Evolutionary conservation across 1,140 invertebrate genomes (phyloP), one percentile per base, ranked within the genome.

Genomic region (Drosophila grimshawi): DNA sequence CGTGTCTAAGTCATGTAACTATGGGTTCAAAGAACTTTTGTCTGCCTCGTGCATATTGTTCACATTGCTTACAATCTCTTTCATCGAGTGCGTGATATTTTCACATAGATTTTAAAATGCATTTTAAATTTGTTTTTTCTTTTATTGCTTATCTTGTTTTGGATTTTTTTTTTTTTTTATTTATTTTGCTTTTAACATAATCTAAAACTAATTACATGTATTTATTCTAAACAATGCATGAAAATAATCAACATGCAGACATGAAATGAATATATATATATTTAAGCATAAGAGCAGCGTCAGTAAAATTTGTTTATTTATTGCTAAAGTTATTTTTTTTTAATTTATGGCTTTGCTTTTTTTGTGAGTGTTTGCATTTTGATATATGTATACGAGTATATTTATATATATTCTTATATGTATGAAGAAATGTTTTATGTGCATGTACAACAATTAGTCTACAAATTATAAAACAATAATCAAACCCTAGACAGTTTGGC

Each of bases 401-500:
- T 35, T 39, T 57, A 11, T 53, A 55, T 46, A 43, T 39, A 1
- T 49, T 57, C 48, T 37, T 62, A 37, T 19, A 59, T 35, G 39
- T 10, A 41, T 45, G 53, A 73, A 65, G 10, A 53, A 67, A 55
- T 53, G 60, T 66, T 67, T 78, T 65, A 69, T 67, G 49, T 68
- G 78, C 51, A 59, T 62, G 41, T 62, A 62, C 64, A 78, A 72
- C 67, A 68, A 48, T 51, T 72, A 80, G 62, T 39, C 62, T 81
- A 69, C 55, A 46, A 53, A 66, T 66, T 73, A 74, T 62, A 51
- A 75, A 77, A 83, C 53, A 78, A 89, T 56, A 76, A 59, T 41
- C 63, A 19, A 19, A 19, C 79, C 85, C 67, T 78, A 55, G 86
- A 89, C 85, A 88, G 85, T 90, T 88, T 88, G 85, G 85, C 85